Percentiles rank a stretch among this genome's conserved stretches.
These are phyloP conservation scores for Cygnus buccinator DNA, from an alignment of 2,113 vertebrate genomes.

Conservation along the genomic window DNA sequence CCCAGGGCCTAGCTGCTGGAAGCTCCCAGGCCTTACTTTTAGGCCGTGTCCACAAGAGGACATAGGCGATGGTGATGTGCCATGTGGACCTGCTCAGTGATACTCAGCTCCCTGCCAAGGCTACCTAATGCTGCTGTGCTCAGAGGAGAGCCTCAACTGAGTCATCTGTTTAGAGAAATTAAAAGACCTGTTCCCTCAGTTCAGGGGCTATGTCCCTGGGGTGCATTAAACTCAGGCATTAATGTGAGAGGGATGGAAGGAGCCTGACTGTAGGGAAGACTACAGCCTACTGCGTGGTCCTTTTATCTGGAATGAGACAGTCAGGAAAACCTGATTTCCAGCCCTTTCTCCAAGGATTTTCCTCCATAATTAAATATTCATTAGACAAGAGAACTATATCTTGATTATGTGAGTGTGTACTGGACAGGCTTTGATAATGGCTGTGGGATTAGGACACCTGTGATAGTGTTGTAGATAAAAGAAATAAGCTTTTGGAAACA, in stretches of 20 bases:
- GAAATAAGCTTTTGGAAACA: background rate
- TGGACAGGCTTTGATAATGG: background rate
- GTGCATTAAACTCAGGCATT: background rate
- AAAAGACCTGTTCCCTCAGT: background rate
- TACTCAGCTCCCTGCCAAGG: background rate
- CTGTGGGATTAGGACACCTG: background rate
- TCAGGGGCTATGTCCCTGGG: background rate
- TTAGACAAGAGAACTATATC: background rate
- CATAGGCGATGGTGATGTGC: background rate
- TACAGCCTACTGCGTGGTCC: background rate
- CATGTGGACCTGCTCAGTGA: background rate
- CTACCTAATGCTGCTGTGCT: background rate
- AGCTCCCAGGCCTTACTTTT: background rate
- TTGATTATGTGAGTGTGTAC: background rate
- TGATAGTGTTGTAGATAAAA: background rate
- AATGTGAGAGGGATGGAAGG: background rate
- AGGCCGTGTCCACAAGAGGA: background rate
- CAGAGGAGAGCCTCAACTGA: background rate
- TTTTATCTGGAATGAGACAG: background rate
- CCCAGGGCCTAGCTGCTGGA: accelerated
- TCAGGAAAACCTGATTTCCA: background rate
- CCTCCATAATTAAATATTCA: background rate
- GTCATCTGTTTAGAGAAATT: background rate
- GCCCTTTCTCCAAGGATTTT: background rate
- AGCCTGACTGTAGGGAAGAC: background rate